phyloP scores from a whole-genome alignment of 1,140 invertebrate genomes.

The Drosophila mojavensis region DNA sequence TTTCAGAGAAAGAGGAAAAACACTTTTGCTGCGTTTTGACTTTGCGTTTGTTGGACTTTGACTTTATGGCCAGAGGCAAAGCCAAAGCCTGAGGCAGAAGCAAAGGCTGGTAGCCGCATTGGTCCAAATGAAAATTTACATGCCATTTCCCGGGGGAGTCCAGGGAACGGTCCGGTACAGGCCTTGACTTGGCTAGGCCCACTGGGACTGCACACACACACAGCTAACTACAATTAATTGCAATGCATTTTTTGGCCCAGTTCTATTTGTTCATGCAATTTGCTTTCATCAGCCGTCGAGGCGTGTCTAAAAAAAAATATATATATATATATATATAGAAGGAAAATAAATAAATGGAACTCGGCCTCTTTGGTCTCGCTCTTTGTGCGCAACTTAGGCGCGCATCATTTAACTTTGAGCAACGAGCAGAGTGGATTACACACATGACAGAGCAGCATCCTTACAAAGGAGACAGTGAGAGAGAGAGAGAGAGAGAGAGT shows the following conservation, averaged over 20 bases:
- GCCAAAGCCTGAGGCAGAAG: neutral
- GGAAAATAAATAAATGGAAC: conserved; percentile 21
- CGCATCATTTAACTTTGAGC: conserved; percentile 77
- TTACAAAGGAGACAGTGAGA: conserved; percentile 15
- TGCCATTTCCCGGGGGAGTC: neutral
- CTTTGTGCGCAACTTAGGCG: conserved; percentile 62
- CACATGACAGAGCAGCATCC: conserved; percentile 70
- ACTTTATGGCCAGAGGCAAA: conserved; percentile 51
- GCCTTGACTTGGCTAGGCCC: neutral
- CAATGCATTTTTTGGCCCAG: conserved; percentile 33
- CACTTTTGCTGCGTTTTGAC: conserved; percentile 67
- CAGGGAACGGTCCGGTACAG: too few species aligned
- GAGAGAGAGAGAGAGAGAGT: neutral
- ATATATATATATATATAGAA: too few species aligned
- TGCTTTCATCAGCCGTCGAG: conserved; percentile 62
- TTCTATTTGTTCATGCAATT: conserved; percentile 56
- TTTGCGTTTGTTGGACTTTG: conserved; percentile 75
- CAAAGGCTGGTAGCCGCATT: conserved; percentile 25
- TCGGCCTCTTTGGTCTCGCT: conserved; percentile 29
- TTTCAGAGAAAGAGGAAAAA: neutral
- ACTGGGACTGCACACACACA: conserved; percentile 15
- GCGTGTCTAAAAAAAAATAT: conserved; percentile 41
- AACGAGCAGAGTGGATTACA: conserved; percentile 80
- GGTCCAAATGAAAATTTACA: conserved; percentile 24
- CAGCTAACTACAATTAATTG: conserved; percentile 31